Evolutionary conservation across 2,888 invertebrate genomes (phyloP), one percentile per base, ranked within the genome.

Genomic region (Synergus umbraculus): DNA sequence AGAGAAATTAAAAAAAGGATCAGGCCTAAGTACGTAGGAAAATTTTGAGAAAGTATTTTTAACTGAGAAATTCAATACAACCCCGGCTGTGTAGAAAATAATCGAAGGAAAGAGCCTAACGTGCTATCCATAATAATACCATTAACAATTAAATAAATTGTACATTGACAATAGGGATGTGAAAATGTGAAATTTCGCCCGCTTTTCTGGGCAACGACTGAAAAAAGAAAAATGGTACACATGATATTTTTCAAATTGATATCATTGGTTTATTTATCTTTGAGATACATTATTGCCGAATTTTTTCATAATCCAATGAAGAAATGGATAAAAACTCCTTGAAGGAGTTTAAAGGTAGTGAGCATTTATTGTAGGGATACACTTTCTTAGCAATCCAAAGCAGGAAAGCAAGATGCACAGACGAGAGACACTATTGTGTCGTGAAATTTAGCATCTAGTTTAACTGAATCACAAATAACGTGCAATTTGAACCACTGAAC

Each of bases 401-500:
- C 18, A 15, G 5, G 22, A 18, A 60, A 18, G 22, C 22, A 22
- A 60, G 9, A 22, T 22, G 18, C 60, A 60, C 60, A 60, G 12
- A 10, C 18, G 18, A 10, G 5, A 12, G 22, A 60, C 60, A 60
- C 22, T 60, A 1, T 60, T 12, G 60, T 22, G 22, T 60, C 12
- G 10, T 0, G 4, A 12, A 22, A 60, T 60, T 9, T 22, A 60
- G 60, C 4, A 46, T 12, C 13, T 46, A 46, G 46, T 22, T 60
- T 22, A 22, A 22, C 12, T 9, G 9, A 60, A 60, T 10, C 60
- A 22, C 29, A 73, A 37, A 37, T 37, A 49, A 29, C 8, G 73
- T 73, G 73, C 73, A 73, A 73, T 73, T 4, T 73, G 37, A 54
- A 73, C 29, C 49, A 73, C 54, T 73, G n/a, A 73, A 49, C 49